These are phyloP conservation scores for Rallus limicola DNA, from an alignment of 2,113 vertebrate species.

Conservation along the genomic window DNA sequence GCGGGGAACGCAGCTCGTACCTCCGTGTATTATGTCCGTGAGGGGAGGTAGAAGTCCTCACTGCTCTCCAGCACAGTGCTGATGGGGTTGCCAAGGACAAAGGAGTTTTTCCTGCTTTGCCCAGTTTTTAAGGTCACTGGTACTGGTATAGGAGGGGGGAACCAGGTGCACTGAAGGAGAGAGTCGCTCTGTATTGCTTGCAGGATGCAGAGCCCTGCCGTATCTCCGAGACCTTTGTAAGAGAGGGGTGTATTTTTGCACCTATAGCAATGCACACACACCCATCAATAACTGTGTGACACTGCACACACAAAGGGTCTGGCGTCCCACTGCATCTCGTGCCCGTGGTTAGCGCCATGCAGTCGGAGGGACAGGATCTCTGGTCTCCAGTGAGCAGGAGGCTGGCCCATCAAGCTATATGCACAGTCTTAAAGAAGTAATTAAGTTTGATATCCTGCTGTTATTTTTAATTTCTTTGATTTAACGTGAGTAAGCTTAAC, in stretches of 20 bases:
- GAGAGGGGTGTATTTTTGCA: neutral
- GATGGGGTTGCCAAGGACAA: neutral
- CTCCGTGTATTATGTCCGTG: neutral
- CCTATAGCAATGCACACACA: neutral
- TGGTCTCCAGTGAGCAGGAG: neutral
- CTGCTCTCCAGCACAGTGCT: neutral
- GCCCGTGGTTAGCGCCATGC: rapidly evolving
- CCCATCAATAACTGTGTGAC: no score
- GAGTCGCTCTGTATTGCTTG: neutral
- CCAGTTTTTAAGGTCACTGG: neutral
- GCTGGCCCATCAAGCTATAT: neutral
- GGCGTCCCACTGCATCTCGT: rapidly evolving
- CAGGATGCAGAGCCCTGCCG: rapidly evolving
- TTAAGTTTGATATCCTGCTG: neutral
- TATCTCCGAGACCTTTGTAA: neutral
- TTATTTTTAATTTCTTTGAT: conserved; percentile 17
- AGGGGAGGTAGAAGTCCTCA: neutral
- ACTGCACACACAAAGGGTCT: neutral
- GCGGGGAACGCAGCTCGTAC: neutral
- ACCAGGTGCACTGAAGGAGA: neutral
- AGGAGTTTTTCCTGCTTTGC: neutral
- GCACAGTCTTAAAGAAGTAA: neutral
- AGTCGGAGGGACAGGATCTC: neutral
- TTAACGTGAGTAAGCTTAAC: neutral
- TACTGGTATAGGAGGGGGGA: neutral